Evolutionary conservation across 2,888 invertebrate genomes (phyloP).

Genomic region (Drosophila anomalata): DNA sequence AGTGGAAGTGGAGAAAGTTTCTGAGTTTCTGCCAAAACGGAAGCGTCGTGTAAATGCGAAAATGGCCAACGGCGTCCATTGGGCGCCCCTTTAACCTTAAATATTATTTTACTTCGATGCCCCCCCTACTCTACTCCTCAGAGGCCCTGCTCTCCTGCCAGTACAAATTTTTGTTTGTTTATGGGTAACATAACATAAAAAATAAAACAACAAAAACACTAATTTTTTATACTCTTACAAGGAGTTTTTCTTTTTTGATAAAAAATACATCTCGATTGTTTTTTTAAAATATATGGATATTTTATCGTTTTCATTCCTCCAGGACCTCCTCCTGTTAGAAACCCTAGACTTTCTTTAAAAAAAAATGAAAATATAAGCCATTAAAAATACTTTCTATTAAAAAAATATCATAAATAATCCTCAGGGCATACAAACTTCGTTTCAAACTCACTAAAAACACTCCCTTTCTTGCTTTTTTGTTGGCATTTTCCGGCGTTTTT

Average conservation of each 20-base stretch:
- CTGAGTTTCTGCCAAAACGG: constrained; percentile 61
- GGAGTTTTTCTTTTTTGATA: not conserved
- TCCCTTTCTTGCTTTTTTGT: not conserved
- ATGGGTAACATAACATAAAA: not conserved
- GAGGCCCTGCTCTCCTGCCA: no score
- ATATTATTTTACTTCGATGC: constrained; percentile 20
- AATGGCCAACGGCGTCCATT: constrained; percentile 56
- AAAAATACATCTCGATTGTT: no score
- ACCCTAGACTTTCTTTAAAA: no score
- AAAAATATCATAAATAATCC: no score
- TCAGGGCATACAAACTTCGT: no score
- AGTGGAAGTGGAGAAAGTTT: constrained; percentile 7
- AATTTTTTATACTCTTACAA: not conserved
- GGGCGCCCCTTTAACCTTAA: constrained; percentile 54
- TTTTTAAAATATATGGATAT: no score
- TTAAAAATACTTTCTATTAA: no score
- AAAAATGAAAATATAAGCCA: no score
- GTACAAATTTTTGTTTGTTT: constrained; percentile 20
- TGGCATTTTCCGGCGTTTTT: constrained; percentile 3
- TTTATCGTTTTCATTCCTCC: no score
- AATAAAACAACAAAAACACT: not conserved
- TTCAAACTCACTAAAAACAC: not conserved
- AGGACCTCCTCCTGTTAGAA: no score
- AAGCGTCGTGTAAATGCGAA: constrained; percentile 57
- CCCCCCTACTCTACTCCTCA: not conserved